Conservation (phyloP, 2,113 vertebrate genomes). For the Platanista minor region DNA sequence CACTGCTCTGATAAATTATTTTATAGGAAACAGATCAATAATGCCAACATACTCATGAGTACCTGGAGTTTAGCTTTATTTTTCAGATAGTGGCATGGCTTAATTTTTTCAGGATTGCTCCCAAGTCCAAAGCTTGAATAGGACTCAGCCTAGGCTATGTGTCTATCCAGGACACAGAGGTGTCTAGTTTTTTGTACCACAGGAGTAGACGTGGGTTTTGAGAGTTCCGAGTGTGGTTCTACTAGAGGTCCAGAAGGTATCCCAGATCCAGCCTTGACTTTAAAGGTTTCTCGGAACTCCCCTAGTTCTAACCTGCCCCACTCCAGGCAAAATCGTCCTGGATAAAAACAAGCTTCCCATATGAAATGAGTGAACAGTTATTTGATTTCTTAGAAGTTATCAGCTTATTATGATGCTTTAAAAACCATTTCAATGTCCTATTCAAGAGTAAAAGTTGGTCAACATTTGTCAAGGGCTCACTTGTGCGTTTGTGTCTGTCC, state of each 20-base stretch:
- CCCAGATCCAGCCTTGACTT: background rate
- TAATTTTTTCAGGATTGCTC: background rate
- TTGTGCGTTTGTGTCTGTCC: background rate
- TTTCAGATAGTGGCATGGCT: background rate
- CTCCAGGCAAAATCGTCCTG: background rate
- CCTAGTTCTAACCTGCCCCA: background rate
- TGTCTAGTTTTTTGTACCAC: background rate
- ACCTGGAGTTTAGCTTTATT: background rate
- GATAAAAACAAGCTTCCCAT: slow-evolving; percentile 10
- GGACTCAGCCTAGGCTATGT: background rate
- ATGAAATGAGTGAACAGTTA: background rate
- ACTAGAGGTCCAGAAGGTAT: background rate
- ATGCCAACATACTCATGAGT: background rate
- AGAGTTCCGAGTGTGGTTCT: background rate
- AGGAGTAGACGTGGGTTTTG: background rate
- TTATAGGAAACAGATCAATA: background rate
- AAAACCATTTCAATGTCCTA: background rate
- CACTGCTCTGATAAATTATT: background rate
- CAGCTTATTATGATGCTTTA: background rate
- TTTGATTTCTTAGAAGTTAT: background rate
- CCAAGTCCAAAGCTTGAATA: background rate
- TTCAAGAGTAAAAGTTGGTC: background rate
- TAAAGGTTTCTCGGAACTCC: background rate
- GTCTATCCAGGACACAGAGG: background rate
- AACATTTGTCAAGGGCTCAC: background rate